Percentiles rank a stretch among this genome's conserved stretches.
phyloP scores from a whole-genome alignment of 2,888 invertebrate genomes.

The Steromphala cineraria region DNA sequence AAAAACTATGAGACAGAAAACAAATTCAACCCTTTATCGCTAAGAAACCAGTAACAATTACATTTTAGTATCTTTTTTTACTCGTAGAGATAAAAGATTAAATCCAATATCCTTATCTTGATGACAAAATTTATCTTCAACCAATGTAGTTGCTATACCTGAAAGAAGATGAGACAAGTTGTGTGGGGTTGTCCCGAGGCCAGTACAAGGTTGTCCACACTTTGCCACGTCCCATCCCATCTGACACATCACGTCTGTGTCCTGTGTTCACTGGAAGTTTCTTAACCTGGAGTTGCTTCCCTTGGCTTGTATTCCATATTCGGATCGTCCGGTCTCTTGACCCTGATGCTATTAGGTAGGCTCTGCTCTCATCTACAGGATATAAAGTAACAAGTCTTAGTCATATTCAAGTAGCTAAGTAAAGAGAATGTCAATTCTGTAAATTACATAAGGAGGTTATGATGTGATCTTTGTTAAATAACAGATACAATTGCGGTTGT shows the following conservation, averaged over 20 bases:
- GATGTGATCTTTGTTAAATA: too few species aligned
- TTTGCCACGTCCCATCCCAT: conserved; percentile 51
- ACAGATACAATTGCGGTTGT: too few species aligned
- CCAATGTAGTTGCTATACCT: conserved; percentile 42
- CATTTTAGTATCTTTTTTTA: too few species aligned
- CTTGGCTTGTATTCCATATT: conserved; percentile 66
- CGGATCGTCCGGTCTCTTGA: conserved; percentile 80
- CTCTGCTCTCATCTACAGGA: conserved; percentile 24
- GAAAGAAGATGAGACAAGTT: conserved; percentile 62
- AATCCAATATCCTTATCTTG: too few species aligned
- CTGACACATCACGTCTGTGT: conserved; percentile 41
- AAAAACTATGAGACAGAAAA: too few species aligned
- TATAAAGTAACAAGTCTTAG: neutral
- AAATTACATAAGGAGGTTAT: too few species aligned
- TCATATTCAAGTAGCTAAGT: too few species aligned
- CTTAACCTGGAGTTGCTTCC: conserved; percentile 53
- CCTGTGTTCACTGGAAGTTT: conserved; percentile 56
- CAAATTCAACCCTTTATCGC: too few species aligned
- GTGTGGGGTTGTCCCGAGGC: conserved; percentile 74
- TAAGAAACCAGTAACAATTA: too few species aligned
- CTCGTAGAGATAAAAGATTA: too few species aligned
- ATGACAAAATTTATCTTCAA: too few species aligned
- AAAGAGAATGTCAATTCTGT: too few species aligned
- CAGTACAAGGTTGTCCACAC: conserved; percentile 77
- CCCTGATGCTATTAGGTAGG: conserved; percentile 82